phyloP scores from a whole-genome alignment of 2,113 vertebrate species.

The Pelecanoides urinatrix region DNA sequence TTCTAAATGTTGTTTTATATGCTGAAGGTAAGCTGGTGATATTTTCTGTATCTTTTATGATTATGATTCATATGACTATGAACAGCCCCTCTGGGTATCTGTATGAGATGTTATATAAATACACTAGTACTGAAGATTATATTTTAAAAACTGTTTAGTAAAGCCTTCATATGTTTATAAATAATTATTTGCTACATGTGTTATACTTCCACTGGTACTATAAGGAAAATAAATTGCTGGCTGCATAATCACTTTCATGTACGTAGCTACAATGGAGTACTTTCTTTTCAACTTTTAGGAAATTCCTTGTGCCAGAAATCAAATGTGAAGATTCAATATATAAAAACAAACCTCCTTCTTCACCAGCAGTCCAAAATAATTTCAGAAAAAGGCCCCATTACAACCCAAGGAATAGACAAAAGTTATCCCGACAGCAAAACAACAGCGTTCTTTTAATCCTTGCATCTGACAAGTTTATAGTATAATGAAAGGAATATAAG shows the following conservation, averaged over 20 bases:
- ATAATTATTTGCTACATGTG: background rate
- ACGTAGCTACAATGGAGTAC: background rate
- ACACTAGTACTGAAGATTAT: background rate
- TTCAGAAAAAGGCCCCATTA: background rate
- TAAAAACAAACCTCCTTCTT: background rate
- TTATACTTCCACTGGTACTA: background rate
- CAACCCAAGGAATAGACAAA: background rate
- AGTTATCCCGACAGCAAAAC: background rate
- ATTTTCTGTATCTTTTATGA: background rate
- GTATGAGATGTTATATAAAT: background rate
- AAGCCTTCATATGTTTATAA: background rate
- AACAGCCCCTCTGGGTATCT: background rate
- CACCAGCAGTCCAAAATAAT: background rate
- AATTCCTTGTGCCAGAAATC: background rate
- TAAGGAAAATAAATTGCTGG: background rate
- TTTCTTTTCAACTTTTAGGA: background rate
- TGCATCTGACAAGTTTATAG: background rate
- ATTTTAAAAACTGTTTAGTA: background rate
- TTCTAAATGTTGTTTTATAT: conserved; percentile 33
- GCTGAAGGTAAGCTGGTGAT: conserved; percentile 12
- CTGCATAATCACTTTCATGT: background rate
- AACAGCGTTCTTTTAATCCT: background rate
- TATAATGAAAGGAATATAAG: background rate
- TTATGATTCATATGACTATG: background rate
- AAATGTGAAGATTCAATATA: background rate